Base-by-base conservation (phyloP, 2,797 vertebrate species). In the Acipenser transmontanus region DNA sequence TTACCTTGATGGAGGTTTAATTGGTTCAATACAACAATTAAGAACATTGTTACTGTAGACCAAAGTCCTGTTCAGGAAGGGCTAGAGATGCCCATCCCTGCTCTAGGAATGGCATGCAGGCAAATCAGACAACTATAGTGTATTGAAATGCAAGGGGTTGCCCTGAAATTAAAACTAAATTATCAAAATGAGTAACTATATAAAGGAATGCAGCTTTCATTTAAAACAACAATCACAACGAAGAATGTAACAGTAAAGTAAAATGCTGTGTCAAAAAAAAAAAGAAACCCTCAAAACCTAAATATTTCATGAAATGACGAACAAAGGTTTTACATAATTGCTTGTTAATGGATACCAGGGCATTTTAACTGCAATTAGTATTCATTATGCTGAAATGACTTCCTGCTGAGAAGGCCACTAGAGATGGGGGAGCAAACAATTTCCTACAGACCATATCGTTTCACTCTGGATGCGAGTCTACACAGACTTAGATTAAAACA, bases 321-420 rank as follows among this genome's bases (percentile, higher is more conserved):
- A 66, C 65, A 66, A 68, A 65, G 4, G 47, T 50, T 48, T 50
- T 57, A 49, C 14, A 60, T 68, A 71, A 71, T 71, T 65, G 66
- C 66, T 63, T 60, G 14, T 62, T 71, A 68, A 71, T 71, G 66
- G 62, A 63, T 68, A 67, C 70, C 70, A 71, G 70, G 66, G 66
- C 66, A 62, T 61, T 68, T 64, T 61, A 47, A 17, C n/a, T 11
- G 11, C 57, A 64, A 67, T 71, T 71, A 61, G 56, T 56, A 10
- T 47, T n/a, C 34, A 59, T 47, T 14, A 48, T 51, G 57, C 34
- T 50, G 59, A 71, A 64, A 48, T 49, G 60, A 6, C 69, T 71
- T 71, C 66, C 69, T 68, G 62, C 50, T 10, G 51, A 64, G 17
- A 49, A 10, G 50, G 49, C 52, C 62, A 8, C 49, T 7, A n/a